Base-by-base conservation (phyloP, 2,888 invertebrate species). In the Nomada hirtipes region DNA sequence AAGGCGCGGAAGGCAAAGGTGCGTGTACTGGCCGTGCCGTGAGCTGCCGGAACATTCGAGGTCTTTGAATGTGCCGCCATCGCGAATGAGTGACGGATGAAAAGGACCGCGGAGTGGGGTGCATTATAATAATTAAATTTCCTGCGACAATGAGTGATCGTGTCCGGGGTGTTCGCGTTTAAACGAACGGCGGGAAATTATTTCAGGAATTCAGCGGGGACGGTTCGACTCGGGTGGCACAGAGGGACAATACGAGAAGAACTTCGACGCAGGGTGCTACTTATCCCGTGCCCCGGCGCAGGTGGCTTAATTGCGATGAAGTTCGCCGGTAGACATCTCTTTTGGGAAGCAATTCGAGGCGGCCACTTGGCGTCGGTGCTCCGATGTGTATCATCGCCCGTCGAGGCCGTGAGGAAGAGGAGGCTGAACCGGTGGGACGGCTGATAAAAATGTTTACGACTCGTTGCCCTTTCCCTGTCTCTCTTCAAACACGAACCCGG, bases 281-380 rank as follows among this genome's bases (percentile, higher is more conserved):
- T 73, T 59, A 65, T 65, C 74, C 44, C 47, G 29, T 26, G 29
- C 23, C 47, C 18, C n/a, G 18, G 29, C 60, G 69, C 84, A 84
- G 86, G 86, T 84, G 79, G 76, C 65, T 84, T 86, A 86, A 86
- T 86, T 86, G 82, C 74, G 26, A 73, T 63, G 82, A 76, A 80
- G 71, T 86, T 86, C 71, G 57, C 69, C 69, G 20, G 15, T 20
- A 15, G 26, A 50, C 42, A 65, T 20, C 44, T 52, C 59, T 44
- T 26, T 13, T 2, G 29, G 44, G 15, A 18, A n/a, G 42, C 44
- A 15, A 20, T 36, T 10, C 72, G 13, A 23, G 15, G 1, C 29
- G n/a, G 69, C 47, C n/a, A 71, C 61, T 36, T 44, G 29, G 57
- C 13, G 15, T 36, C 36, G n/a, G n/a, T 13, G 42, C 15, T 9